These are phyloP conservation scores for Bruchidius siliquastri DNA, from an alignment of 2,888 invertebrate species.

Conservation along the genomic window DNA sequence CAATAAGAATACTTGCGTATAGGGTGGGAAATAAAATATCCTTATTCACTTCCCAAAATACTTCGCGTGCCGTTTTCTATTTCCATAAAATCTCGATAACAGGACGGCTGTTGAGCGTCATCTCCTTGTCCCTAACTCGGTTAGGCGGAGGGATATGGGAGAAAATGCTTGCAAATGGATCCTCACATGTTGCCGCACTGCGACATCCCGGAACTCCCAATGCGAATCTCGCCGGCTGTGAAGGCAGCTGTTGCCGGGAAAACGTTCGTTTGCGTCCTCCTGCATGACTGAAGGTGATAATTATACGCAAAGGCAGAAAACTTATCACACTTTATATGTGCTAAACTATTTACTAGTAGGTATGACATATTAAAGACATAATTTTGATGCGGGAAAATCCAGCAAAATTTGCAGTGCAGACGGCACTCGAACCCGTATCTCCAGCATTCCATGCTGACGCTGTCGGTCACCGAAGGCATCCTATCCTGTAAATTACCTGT, in stretches of 20 bases:
- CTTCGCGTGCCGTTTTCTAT: neutral
- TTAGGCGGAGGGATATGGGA: neutral
- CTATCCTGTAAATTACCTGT: too few species aligned
- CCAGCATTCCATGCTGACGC: too few species aligned
- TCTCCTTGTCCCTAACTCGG: neutral
- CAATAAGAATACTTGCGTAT: too few species aligned
- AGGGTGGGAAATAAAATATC: neutral
- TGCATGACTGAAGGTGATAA: too few species aligned
- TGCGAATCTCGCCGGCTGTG: neutral
- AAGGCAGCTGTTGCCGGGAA: neutral
- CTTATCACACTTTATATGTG: too few species aligned
- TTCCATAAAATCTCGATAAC: neutral
- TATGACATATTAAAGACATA: too few species aligned
- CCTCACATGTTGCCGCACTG: neutral
- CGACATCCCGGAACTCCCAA: neutral
- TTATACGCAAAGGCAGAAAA: too few species aligned
- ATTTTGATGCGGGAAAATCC: too few species aligned
- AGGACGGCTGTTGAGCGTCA: neutral
- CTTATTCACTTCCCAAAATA: neutral
- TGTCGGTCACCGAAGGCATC: too few species aligned
- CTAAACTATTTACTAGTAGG: too few species aligned
- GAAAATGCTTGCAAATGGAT: neutral
- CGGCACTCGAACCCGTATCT: too few species aligned
- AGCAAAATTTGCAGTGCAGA: too few species aligned
- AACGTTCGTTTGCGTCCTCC: neutral